Evolutionary conservation across 2,888 invertebrate species (phyloP).

Genomic region (Panorpa germanica): DNA sequence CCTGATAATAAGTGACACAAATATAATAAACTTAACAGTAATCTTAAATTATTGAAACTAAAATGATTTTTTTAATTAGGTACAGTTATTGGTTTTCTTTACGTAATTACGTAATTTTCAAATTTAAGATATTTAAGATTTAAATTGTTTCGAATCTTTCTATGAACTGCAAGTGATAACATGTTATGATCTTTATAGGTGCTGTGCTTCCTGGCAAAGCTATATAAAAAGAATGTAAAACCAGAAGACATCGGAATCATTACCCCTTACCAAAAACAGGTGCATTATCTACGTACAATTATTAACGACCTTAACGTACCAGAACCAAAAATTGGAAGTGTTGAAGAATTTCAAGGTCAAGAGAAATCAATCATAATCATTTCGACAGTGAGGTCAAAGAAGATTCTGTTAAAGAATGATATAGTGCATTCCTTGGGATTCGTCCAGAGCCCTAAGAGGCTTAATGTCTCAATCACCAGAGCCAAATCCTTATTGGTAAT

Average conservation of each 20-base stretch:
- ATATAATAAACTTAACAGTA: too few species aligned
- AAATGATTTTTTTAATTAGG: too few species aligned
- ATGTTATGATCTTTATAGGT: too few species aligned
- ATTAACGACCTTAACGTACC: conserved; percentile 22
- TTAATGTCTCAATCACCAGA: conserved; percentile 81
- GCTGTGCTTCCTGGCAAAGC: conserved; percentile 31
- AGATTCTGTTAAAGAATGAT: conserved; percentile 24
- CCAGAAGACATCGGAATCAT: conserved; percentile 71
- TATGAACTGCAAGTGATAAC: too few species aligned
- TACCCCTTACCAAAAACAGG: conserved; percentile 85
- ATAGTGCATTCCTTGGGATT: conserved; percentile 45
- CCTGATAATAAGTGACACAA: too few species aligned
- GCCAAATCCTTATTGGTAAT: conserved; percentile 62
- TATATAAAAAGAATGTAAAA: conserved; percentile 43
- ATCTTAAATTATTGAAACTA: too few species aligned
- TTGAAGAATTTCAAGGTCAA: conserved; percentile 77
- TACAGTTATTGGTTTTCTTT: too few species aligned
- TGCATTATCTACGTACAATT: conserved; percentile 21
- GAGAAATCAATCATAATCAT: conserved; percentile 53
- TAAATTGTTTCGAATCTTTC: too few species aligned
- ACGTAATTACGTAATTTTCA: too few species aligned
- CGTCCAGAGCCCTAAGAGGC: conserved; percentile 50
- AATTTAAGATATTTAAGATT: too few species aligned
- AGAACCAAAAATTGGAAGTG: conserved; percentile 54
- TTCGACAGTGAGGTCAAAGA: conserved; percentile 42